Base-by-base conservation (phyloP, 2,113 vertebrate species). In the Desmodus rotundus region DNA sequence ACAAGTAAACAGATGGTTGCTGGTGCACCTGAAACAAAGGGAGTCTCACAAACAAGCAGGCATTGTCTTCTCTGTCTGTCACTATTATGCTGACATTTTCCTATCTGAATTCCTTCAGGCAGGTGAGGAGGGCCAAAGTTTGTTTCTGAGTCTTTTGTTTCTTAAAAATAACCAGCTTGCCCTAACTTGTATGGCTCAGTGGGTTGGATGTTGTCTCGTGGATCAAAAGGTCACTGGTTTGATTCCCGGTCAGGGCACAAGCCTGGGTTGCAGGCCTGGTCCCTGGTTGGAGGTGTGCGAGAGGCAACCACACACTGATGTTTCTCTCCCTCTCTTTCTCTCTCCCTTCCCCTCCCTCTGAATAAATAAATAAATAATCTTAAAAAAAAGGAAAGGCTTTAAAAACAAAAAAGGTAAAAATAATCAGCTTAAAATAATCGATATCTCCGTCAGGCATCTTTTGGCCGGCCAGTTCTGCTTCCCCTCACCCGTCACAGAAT, bases 401-500 rank as follows among this genome's bases (percentile, higher is more conserved):
- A 28, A 63, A 63, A 28, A 63, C 13, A 31, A 13, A 61, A 61
- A 61, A 24, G 24, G 13, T 31, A 15, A 26, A 74, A 45, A 74
- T 31, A 45, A 74, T 26, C 26, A 45, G 72, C 72, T 45, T 74
- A 74, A 45, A 45, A 74, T 45, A 45, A 45, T 26, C 38, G 5
- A 1, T 17, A 45, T 74, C 72, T 4, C 14, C 26, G 16, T 17
- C 28, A 28, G 26, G 72, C 14, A 2, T 15, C 15, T 9, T 45
- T 28, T 45, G 72, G 72, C 36, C 13, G 68, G 36, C 68, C 11
- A 38, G 2, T 24, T 43, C 70, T 73, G 22, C 72, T 45, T 73
- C 72, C 14, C 41, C 12, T 73, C 26, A 16, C 3, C 41, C 0
- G 24, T 33, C 54, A 45, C 31, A 13, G 17, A 1, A 0, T 26